phyloP scores from a whole-genome alignment of 2,797 vertebrate species.

The Pipistrellus pipistrellus region DNA sequence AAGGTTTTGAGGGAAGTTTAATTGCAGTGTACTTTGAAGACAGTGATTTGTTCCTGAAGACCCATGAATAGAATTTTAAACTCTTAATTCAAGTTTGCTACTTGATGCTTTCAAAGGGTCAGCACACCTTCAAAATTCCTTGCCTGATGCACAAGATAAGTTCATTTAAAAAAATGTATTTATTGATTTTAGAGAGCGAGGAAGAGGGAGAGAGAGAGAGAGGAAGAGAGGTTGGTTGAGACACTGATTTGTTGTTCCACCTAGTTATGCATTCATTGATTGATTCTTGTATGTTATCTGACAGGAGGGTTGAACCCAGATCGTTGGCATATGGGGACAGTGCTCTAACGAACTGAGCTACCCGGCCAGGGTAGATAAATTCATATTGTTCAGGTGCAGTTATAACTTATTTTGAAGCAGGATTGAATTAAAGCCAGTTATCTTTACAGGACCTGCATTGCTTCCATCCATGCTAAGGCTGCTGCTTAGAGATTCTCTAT shows the following conservation, averaged over 20 bases:
- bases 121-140: neutral
- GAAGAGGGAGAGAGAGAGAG: neutral
- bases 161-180: neutral
- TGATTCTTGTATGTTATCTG: neutral
- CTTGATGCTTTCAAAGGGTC: conserved; percentile 2
- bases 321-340: neutral
- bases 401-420: conserved; percentile 57
- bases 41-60: conserved; percentile 44
- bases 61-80: conserved; percentile 31
- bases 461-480: neutral
- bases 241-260: neutral
- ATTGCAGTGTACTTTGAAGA: conserved; percentile 50
- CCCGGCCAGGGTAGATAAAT: neutral
- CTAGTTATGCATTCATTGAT: neutral
- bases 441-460: neutral
- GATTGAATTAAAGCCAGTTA: neutral
- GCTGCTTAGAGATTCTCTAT: neutral
- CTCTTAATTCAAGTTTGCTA: conserved; percentile 30
- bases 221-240: neutral
- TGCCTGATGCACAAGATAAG: neutral
- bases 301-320: neutral
- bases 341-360: neutral
- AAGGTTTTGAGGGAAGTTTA: conserved; percentile 46
- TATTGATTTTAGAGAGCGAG: neutral
- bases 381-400: conserved; percentile 24